phyloP scores from a whole-genome alignment of 37 sponge, comb jelly and placozoan genomes.

The Spongia lamella region DNA sequence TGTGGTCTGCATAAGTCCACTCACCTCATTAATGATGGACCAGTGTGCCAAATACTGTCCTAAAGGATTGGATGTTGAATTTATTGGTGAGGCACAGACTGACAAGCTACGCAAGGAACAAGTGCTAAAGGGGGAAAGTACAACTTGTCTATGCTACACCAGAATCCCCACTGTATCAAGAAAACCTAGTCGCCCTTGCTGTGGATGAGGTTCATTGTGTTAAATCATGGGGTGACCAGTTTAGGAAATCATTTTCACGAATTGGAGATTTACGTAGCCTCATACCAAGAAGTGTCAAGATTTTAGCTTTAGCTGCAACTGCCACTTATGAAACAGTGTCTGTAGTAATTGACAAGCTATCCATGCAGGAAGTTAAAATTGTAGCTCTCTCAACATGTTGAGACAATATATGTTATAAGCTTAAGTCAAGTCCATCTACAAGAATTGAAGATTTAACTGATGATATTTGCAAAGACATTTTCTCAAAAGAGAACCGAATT shows the following conservation, averaged over 20 bases:
- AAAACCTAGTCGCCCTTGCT: slow-evolving; percentile 43
- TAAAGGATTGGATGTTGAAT: slow-evolving; percentile 25
- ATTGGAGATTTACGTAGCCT: slow-evolving; percentile 41
- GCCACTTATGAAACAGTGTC: slow-evolving; percentile 32
- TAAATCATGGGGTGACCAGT: slow-evolving; percentile 50
- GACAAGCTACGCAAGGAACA: not conserved
- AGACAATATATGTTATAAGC: slow-evolving; percentile 14
- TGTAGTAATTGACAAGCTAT: slow-evolving; percentile 1
- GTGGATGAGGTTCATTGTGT: slow-evolving; percentile 68
- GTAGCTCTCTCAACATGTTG: slow-evolving; percentile 31
- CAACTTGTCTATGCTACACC: slow-evolving; percentile 46
- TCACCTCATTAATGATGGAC: slow-evolving; percentile 52
- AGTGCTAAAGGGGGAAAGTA: slow-evolving; percentile 26
- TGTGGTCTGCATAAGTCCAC: slow-evolving; percentile 50
- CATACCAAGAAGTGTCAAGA: slow-evolving; percentile 24
- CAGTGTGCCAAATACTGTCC: slow-evolving; percentile 30
- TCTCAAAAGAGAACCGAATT: too few relatives aligned
- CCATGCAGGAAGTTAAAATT: slow-evolving; percentile 7
- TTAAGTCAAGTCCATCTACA: too few relatives aligned
- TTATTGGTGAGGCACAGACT: slow-evolving; percentile 52
- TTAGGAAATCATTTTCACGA: slow-evolving; percentile 32
- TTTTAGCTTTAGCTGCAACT: slow-evolving; percentile 38
- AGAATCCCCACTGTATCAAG: slow-evolving; percentile 29
- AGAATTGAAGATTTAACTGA: too few relatives aligned
- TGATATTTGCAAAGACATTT: too few relatives aligned